These are phyloP conservation scores for Chaetophractus vellerosus DNA, from an alignment of 2,797 vertebrate species.

Conservation along the genomic window DNA sequence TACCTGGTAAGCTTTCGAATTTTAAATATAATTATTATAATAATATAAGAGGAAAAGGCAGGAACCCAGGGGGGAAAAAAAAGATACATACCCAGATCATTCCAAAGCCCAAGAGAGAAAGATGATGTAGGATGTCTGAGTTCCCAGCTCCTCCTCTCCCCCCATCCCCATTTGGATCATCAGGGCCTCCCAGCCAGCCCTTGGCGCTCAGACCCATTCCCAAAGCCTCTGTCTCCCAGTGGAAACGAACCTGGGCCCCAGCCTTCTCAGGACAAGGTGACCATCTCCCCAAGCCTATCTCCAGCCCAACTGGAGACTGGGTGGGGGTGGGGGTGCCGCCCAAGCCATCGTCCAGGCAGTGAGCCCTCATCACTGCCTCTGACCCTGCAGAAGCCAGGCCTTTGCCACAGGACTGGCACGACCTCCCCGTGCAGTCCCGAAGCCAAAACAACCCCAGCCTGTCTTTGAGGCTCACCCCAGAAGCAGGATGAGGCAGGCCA, in stretches of 20 bases:
- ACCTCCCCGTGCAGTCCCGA: background rate
- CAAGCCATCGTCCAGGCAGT: too few relatives aligned
- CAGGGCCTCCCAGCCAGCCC: background rate
- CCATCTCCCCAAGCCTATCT: background rate
- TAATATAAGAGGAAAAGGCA: conserved; percentile 26
- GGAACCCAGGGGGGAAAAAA: too few relatives aligned
- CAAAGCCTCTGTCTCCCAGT: conserved; percentile 16
- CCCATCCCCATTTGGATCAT: background rate
- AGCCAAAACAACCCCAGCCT: background rate
- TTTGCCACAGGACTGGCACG: background rate
- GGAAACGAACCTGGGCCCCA: background rate
- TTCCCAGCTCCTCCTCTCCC: background rate
- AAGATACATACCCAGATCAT: background rate
- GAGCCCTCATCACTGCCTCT: background rate
- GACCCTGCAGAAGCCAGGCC: background rate
- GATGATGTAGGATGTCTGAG: background rate
- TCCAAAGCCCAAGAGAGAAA: background rate
- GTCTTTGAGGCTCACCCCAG: background rate
- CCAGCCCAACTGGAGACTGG: background rate
- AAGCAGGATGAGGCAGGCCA: background rate
- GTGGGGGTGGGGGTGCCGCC: background rate
- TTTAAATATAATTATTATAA: background rate
- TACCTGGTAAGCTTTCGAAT: conserved; percentile 1
- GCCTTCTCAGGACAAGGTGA: background rate
- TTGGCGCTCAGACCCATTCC: background rate